These are phyloP conservation scores for Oryctes rhinoceros DNA, from an alignment of 1,140 invertebrate genomes.

Conservation along the genomic window DNA sequence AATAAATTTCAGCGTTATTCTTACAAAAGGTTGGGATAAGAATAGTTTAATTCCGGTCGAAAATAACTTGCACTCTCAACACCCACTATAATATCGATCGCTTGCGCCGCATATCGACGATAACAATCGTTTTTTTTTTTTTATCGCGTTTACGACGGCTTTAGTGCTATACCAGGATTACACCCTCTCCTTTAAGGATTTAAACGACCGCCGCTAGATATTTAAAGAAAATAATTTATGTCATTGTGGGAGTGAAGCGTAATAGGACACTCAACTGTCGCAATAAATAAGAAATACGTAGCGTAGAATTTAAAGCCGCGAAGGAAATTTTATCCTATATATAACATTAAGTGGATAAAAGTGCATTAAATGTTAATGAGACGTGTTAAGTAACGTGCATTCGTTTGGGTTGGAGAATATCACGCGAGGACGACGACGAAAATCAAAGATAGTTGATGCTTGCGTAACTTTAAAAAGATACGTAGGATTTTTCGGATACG, in stretches of 20 bases:
- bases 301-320: not conserved
- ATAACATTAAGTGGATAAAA: not conserved
- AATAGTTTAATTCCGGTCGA: constrained; percentile 1
- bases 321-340: not conserved
- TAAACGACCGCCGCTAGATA: not conserved
- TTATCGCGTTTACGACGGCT: not conserved
- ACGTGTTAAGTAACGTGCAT: not conserved
- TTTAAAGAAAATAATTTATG: constrained; percentile 19
- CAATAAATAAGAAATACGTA: constrained; percentile 13
- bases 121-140: not conserved
- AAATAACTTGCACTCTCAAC: constrained; percentile 25
- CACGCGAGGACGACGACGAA: not conserved
- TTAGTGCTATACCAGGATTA: not conserved
- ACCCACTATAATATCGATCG: not conserved
- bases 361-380: not conserved
- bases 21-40: not conserved
- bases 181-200: not conserved
- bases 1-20: constrained; percentile 20
- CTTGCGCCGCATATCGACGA: not conserved
- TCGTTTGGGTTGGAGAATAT: not conserved
- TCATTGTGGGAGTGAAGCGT: not conserved
- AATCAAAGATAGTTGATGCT: not conserved
- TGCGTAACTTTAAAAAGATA: too few relatives aligned
- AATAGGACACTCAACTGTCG: not conserved
- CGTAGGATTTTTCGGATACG: too few relatives aligned